These are phyloP conservation scores for Steatocranus sp. DNA, from an alignment of 2,797 vertebrate genomes.

Conservation along the genomic window DNA sequence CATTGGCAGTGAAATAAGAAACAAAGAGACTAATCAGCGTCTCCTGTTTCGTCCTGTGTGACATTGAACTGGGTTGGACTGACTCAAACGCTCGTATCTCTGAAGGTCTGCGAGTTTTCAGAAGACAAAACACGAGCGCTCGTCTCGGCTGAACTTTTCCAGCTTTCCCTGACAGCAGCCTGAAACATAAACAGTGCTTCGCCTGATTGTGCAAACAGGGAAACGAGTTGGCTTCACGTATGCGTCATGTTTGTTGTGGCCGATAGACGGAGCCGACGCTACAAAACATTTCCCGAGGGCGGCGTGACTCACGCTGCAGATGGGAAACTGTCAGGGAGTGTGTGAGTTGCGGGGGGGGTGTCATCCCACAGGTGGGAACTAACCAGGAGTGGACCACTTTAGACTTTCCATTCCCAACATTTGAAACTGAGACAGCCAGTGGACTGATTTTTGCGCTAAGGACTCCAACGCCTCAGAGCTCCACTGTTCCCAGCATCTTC, in stretches of 20 bases:
- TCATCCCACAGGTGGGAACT: background rate
- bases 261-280: background rate
- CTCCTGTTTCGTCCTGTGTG: background rate
- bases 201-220: background rate
- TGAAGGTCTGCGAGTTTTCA: background rate
- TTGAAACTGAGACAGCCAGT: background rate
- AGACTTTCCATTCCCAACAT: background rate
- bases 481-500: background rate
- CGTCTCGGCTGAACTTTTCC: background rate
- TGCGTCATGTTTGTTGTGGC: conserved; percentile 5
- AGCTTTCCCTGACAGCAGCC: background rate
- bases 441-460: background rate
- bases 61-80: background rate
- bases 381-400: background rate
- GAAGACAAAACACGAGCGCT: background rate
- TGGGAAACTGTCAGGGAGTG: background rate
- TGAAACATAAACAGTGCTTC: background rate
- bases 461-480: background rate
- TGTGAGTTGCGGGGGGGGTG: background rate
- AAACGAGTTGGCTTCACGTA: background rate
- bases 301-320: background rate
- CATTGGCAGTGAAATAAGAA: fast-evolving
- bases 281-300: background rate
- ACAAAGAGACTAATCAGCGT: background rate
- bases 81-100: background rate